Base-by-base conservation (phyloP, 1,140 invertebrate genomes). In the Drosophila nigrodunni region DNA sequence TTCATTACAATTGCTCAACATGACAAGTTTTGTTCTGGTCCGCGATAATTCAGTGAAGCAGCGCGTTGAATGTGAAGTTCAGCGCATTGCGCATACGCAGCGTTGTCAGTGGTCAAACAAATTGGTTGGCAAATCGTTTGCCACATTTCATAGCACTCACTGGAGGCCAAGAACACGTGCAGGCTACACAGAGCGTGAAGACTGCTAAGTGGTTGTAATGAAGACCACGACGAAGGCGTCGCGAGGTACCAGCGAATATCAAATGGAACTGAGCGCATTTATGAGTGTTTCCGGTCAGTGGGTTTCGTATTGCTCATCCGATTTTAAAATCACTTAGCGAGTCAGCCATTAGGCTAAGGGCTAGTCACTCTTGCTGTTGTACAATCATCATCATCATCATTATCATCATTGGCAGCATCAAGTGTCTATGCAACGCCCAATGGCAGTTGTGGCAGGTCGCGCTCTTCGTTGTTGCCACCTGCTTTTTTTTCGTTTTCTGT, bases 281-380 rank as follows among this genome's bases (percentile, higher is more conserved):
- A 89, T 89, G 86, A 89, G 72, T 52, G 81, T 80, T 89, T 89
- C 85, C 85, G 85, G 85, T 89, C 65, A 55, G 43, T 70, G 58
- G 52, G 43, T 70, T 70, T 59, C 25, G 15, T 50, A 54, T 77
- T 74, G 64, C 59, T 64, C 58, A 77, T 55, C 54, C 34, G 46
- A 62, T 58, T 55, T 61, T 73, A 59, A 46, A 65, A 41, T 44
- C 52, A 64, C 60, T 59, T 59, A 75, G 68, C 80, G 76, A 88
- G 55, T 88, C 80, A 88, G 85, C 41, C 41, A 39, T 77, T 65
- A 55, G 69, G 47, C 50, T 60, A 61, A 73, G 59, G 69, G 74
- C 50, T 21, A 37, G 30, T 35, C 47, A 15, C 25, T 47, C 34
- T 47, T 41, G 21, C 11, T 47, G 43, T 47, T 43, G 10, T 57